These are phyloP conservation scores for Augochlora pura DNA, from an alignment of 1,140 invertebrate genomes.

Conservation along the genomic window DNA sequence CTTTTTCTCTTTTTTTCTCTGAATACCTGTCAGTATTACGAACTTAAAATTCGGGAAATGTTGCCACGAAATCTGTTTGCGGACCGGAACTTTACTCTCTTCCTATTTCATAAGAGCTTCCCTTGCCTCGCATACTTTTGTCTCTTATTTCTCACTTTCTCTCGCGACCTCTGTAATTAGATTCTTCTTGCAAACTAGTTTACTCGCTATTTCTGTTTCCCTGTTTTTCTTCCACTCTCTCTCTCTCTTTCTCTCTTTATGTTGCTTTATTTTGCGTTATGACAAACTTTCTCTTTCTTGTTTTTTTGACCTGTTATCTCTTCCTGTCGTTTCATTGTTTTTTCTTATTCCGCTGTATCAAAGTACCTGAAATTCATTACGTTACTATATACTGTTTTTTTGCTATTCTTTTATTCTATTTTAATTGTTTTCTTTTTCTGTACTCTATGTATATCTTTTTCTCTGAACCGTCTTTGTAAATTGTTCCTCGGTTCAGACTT, in stretches of 20 bases:
- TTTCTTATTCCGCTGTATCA: neutral
- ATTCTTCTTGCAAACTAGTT: neutral
- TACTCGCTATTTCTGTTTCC: too few relatives aligned
- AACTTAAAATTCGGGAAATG: slow-evolving; percentile 53
- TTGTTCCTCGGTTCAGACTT: slow-evolving; percentile 3
- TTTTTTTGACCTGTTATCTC: neutral
- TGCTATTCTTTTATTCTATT: slow-evolving; percentile 10
- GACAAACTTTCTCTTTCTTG: neutral
- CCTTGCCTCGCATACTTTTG: neutral
- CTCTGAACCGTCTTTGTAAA: neutral
- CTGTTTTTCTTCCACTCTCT: neutral
- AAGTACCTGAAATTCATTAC: slow-evolving; percentile 25
- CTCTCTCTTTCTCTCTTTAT: neutral
- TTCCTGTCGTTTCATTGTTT: neutral
- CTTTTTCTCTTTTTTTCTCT: neutral
- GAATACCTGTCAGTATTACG: slow-evolving; percentile 71
- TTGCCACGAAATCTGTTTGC: slow-evolving; percentile 28
- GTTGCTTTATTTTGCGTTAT: neutral
- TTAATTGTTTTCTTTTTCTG: neutral
- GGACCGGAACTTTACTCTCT: neutral
- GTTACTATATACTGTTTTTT: neutral
- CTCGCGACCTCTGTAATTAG: neutral
- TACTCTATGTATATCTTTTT: neutral
- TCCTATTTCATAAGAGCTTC: neutral
- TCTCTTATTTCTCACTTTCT: slow-evolving; percentile 23